A percentile compares a stretch with the other conserved stretches of the same genome.
Evolutionary conservation across 2,888 invertebrate genomes (phyloP).

Genomic region (Volucella bombylans): DNA sequence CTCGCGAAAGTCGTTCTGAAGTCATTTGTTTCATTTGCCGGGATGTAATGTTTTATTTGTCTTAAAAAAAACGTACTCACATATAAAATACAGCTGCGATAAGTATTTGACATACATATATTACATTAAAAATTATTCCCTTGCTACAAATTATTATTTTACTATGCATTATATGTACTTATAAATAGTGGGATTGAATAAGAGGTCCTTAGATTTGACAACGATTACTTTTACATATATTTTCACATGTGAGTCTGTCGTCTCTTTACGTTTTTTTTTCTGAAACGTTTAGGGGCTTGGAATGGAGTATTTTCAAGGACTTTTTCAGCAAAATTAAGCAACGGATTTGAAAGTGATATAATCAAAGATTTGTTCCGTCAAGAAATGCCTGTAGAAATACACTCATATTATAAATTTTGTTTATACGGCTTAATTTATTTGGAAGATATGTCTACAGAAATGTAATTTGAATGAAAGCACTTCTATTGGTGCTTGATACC

Average conservation of each 20-base stretch:
- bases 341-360: no score
- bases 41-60: constrained; percentile 23
- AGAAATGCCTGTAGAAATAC: no score
- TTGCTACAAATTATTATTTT: constrained; percentile 44
- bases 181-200: constrained; percentile 10
- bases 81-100: constrained; percentile 54
- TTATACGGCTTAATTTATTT: no score
- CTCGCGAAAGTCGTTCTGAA: constrained; percentile 42
- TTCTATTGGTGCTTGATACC: no score
- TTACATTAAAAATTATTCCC: constrained; percentile 30
- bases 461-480: no score
- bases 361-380: no score
- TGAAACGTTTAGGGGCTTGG: no score
- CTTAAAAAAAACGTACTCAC: background rate
- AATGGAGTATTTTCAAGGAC: no score
- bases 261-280: no score
- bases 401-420: no score
- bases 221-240: background rate
- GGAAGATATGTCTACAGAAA: no score
- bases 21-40: constrained; percentile 19
- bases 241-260: background rate
- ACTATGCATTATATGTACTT: constrained; percentile 19
- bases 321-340: no score
- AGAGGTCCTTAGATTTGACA: constrained; percentile 5
- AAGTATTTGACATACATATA: constrained; percentile 58